A percentile compares a stretch with the other conserved stretches of the same genome.
These are phyloP conservation scores for Drosophila pandora DNA, from an alignment of 1,140 invertebrate genomes.

Conservation along the genomic window DNA sequence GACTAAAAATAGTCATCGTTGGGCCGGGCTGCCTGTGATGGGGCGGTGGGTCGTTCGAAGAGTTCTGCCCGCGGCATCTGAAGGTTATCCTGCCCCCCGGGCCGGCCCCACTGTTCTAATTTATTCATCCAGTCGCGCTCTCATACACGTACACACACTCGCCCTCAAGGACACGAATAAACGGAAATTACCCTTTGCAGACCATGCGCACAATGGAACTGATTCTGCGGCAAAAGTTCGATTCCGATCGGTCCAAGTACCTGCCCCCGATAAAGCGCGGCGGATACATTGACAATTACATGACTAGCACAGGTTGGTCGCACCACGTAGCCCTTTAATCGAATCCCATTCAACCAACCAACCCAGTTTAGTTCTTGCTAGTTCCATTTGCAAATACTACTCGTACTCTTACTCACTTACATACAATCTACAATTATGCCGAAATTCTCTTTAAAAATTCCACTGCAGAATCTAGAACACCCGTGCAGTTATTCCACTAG, in stretches of 20 bases:
- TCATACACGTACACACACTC: not conserved
- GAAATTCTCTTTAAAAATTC: slow-evolving; percentile 51
- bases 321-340: slow-evolving; percentile 13
- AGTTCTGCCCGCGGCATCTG: slow-evolving; percentile 33
- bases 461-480: slow-evolving; percentile 49
- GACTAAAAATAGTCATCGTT: slow-evolving; percentile 68
- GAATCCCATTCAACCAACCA: slow-evolving; percentile 16
- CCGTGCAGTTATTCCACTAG: slow-evolving; percentile 46
- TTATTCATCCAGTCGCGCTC: slow-evolving; percentile 11
- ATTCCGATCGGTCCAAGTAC: slow-evolving; percentile 90
- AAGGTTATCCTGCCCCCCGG: slow-evolving; percentile 23
- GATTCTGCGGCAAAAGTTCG: slow-evolving; percentile 88
- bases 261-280: slow-evolving; percentile 93
- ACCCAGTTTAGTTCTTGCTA: slow-evolving; percentile 65
- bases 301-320: slow-evolving; percentile 91
- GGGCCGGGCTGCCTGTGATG: slow-evolving; percentile 39
- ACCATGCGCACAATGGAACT: slow-evolving; percentile 89
- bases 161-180: slow-evolving; percentile 29
- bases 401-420: slow-evolving; percentile 44
- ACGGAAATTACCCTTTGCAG: slow-evolving; percentile 84
- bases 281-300: slow-evolving; percentile 92
- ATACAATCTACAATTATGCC: slow-evolving; percentile 31
- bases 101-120: slow-evolving; percentile 7
- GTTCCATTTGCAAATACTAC: slow-evolving; percentile 50
- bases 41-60: slow-evolving; percentile 33